These are phyloP conservation scores for Azemiops feae DNA, from an alignment of 2,113 vertebrate species.

Conservation along the genomic window DNA sequence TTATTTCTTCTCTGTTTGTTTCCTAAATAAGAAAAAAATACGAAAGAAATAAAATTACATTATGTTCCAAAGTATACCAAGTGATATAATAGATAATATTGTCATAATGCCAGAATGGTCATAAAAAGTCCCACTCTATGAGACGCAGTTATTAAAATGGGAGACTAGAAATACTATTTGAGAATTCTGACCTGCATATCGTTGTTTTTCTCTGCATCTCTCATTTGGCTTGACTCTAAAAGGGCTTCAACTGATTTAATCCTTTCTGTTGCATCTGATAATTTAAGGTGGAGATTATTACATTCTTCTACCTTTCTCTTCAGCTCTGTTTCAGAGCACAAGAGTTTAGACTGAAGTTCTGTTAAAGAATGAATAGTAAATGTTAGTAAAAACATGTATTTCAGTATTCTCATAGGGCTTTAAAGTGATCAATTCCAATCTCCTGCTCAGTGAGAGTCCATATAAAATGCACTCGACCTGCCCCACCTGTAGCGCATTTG, in stretches of 20 bases:
- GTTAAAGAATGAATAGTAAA: neutral
- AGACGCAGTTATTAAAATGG: neutral
- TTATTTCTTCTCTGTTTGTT: constrained; percentile 68
- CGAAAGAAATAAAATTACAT: neutral
- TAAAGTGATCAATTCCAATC: too few relatives aligned
- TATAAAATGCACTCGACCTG: too few relatives aligned
- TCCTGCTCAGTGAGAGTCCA: too few relatives aligned
- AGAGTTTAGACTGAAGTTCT: constrained; percentile 80
- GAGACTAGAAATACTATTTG: neutral
- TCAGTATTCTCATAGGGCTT: too few relatives aligned
- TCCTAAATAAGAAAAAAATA: constrained; percentile 58
- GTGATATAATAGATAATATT: neutral
- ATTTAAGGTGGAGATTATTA: constrained; percentile 71
- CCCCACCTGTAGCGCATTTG: too few relatives aligned
- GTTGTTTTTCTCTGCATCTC: constrained; percentile 65
- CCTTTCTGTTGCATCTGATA: constrained; percentile 77
- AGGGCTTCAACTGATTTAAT: constrained; percentile 81
- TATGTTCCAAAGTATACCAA: neutral
- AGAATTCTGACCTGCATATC: constrained; percentile 64
- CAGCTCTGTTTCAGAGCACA: constrained; percentile 74
- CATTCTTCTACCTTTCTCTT: constrained; percentile 75
- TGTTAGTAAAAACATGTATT: neutral
- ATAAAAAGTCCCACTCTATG: neutral
- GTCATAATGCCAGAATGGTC: neutral
- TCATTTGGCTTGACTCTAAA: constrained; percentile 80